A percentile compares a stretch with the other conserved stretches of the same genome.
These are phyloP conservation scores for Romanogobio albipinnatus DNA, from an alignment of 2,113 vertebrate genomes.

Conservation along the genomic window DNA sequence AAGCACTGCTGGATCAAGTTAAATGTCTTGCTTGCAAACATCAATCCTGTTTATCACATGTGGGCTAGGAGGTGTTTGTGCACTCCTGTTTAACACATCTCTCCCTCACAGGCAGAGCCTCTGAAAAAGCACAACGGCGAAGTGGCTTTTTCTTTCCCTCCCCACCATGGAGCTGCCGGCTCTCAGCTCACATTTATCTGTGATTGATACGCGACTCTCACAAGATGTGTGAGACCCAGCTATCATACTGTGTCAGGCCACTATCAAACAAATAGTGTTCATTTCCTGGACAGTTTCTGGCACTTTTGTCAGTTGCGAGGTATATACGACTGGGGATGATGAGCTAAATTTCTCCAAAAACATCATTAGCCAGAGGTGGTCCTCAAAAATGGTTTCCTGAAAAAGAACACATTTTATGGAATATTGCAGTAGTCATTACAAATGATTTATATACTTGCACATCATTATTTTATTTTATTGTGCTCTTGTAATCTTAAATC, in stretches of 20 bases:
- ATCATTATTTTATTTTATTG: too few relatives aligned
- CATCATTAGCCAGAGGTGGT: not conserved
- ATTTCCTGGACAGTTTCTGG: not conserved
- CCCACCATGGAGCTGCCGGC: slow-evolving; percentile 29
- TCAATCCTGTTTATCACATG: slow-evolving; percentile 56
- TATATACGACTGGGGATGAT: not conserved
- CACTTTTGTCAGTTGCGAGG: not conserved
- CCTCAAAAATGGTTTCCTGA: slow-evolving; percentile 6
- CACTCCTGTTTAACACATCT: slow-evolving; percentile 46
- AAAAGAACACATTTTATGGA: slow-evolving; percentile 13
- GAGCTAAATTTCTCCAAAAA: not conserved
- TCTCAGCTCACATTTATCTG: slow-evolving; percentile 40
- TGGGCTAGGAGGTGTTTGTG: slow-evolving; percentile 51
- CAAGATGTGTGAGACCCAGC: not conserved
- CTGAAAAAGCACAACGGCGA: slow-evolving; percentile 26
- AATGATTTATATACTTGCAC: too few relatives aligned
- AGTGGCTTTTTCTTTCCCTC: slow-evolving; percentile 6
- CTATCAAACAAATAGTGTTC: slow-evolving; percentile 5
- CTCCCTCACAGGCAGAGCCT: slow-evolving; percentile 28
- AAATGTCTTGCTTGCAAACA: slow-evolving; percentile 56
- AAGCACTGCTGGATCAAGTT: slow-evolving; percentile 52
- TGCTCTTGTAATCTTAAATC: too few relatives aligned
- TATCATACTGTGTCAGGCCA: slow-evolving; percentile 12
- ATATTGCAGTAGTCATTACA: too few relatives aligned
- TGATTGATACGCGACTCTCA: slow-evolving; percentile 39